Evolutionary conservation across 1,140 invertebrate species (phyloP), one percentile per base, ranked within the genome.

Genomic region (Proctacanthus coquilletti): DNA sequence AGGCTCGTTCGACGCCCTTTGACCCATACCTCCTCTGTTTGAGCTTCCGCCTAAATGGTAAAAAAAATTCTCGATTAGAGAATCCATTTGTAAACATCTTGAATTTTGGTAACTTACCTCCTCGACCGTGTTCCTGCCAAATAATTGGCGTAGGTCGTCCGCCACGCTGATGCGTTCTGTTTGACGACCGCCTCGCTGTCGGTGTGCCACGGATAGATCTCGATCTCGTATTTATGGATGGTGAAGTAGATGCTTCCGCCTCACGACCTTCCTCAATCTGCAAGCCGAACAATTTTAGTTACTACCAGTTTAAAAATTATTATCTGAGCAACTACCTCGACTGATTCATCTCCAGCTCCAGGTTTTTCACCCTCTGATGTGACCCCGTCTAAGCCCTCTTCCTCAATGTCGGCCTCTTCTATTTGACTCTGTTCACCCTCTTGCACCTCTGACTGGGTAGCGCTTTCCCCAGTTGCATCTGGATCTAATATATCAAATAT

Each of bases 241-340:
- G 66, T 10, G 68, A 68, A 2, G 73, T 72, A 35, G 70, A 71
- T 0, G 74, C 75, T 56, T 80, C 77, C 4, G 74, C 75, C 49
- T 80, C 77, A 18, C 74, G 67, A 8, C 73, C 73, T 42, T 80
- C 77, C 48, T 78, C 75, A 18, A 23, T 37, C 32, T 32, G 43
- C 35, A 40, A 9, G 19, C 30, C 31, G 3, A 38, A 19, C 17
- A 37, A 40, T 42, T 23, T 33, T 17, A 21, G 8, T 11, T 5
- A 15, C 6, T 15, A 27, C 13, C 5, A 40, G 9, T 15, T 9
- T 29, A 36, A 23, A 23, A 23, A 23, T 15, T 38, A 31, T 37
- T 17, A 38, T 19, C n/a, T n/a, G n/a, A n/a, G n/a, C n/a, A n/a
- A n/a, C 34, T 45, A 54, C 50, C 40, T 59, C 57, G 31, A 65